Evolutionary conservation across 1,140 invertebrate species (phyloP).

Genomic region (Linepithema humile): DNA sequence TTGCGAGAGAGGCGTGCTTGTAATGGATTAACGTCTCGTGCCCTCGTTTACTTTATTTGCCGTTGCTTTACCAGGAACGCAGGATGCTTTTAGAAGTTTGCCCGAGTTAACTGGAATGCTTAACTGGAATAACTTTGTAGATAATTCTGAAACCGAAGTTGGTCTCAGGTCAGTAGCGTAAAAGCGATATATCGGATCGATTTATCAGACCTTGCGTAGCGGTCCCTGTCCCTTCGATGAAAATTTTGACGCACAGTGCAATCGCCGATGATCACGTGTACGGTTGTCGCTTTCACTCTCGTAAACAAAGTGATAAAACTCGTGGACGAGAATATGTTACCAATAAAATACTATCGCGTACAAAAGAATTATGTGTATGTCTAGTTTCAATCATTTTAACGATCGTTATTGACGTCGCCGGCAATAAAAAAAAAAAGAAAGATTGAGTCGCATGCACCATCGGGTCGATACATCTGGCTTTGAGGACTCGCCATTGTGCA

Average conservation of each 20-base stretch:
- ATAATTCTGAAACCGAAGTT: conserved; percentile 53
- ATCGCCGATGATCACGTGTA: neutral
- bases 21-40: conserved; percentile 53
- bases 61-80: conserved; percentile 36
- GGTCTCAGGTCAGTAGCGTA: conserved; percentile 47
- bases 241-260: conserved; percentile 14
- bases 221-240: neutral
- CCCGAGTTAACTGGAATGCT: conserved; percentile 54
- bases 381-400: conserved; percentile 26
- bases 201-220: conserved; percentile 40
- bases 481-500: neutral
- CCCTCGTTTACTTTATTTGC: conserved; percentile 51
- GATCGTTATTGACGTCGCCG: neutral
- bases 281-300: conserved; percentile 31
- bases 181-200: conserved; percentile 53
- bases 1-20: conserved; percentile 23
- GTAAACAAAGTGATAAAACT: conserved; percentile 13
- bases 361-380: neutral
- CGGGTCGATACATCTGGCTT: neutral
- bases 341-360: conserved; percentile 10
- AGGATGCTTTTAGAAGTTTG: conserved; percentile 54
- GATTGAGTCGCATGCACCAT: neutral
- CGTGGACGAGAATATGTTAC: neutral
- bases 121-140: conserved; percentile 55
- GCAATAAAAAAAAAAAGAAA: neutral